phyloP scores from a whole-genome alignment of 1,140 invertebrate species.

The Apis cerana region DNA sequence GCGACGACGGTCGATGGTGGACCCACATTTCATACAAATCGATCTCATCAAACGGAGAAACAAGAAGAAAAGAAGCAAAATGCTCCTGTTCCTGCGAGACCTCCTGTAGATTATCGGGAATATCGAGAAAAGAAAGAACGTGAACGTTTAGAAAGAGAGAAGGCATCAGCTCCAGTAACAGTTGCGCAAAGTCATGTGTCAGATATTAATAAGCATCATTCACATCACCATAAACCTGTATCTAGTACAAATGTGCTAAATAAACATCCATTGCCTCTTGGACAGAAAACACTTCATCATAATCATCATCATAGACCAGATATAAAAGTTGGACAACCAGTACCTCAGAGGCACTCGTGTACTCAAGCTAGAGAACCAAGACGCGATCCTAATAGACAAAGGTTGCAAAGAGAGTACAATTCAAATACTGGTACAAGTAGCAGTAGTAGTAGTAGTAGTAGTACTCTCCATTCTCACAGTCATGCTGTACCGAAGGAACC shows the following conservation, averaged over 20 bases:
- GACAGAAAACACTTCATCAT: conserved; percentile 72
- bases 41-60: conserved; percentile 68
- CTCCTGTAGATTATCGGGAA: conserved; percentile 78
- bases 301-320: conserved; percentile 77
- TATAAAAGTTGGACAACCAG: conserved; percentile 65
- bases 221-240: conserved; percentile 69
- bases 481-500: conserved; percentile 38
- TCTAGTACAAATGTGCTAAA: conserved; percentile 59
- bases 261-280: conserved; percentile 68
- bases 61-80: conserved; percentile 73
- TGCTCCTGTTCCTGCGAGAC: conserved; percentile 49
- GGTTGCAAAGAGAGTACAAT: conserved; percentile 70
- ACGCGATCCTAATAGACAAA: conserved; percentile 67
- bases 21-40: conserved; percentile 67
- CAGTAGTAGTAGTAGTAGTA: conserved; percentile 26
- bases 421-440: conserved; percentile 34
- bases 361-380: conserved; percentile 61
- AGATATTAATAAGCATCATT: conserved; percentile 72
- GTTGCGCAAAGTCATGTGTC: conserved; percentile 33
- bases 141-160: conserved; percentile 75
- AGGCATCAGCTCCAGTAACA: conserved; percentile 33
- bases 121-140: conserved; percentile 83
- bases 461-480: conserved; percentile 44
- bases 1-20: conserved; percentile 67
- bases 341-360: conserved; percentile 69